These are phyloP conservation scores for Drosophila lowei DNA, from an alignment of 1,140 invertebrate species.

Conservation along the genomic window DNA sequence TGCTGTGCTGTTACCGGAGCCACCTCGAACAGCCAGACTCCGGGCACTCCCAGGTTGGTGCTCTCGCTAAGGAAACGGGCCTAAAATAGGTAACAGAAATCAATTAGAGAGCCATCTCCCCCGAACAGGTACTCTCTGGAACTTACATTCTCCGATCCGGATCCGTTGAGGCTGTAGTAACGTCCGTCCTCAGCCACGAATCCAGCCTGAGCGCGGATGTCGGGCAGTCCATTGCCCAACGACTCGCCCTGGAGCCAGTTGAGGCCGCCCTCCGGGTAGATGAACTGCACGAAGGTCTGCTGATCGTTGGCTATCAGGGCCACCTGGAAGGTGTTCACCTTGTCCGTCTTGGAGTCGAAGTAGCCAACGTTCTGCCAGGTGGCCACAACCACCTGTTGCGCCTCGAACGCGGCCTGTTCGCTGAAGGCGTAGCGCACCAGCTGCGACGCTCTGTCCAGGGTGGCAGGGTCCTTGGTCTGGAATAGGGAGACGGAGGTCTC, in stretches of 20 bases:
- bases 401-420: constrained; percentile 87
- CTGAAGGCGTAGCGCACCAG: constrained; percentile 89
- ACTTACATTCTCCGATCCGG: constrained; percentile 92
- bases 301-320: constrained; percentile 92
- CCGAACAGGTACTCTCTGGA: too few relatives aligned
- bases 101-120: not conserved
- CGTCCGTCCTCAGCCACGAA: constrained; percentile 92
- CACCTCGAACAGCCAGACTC: constrained; percentile 93
- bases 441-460: constrained; percentile 87
- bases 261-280: constrained; percentile 94
- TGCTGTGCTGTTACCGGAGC: constrained; percentile 86
- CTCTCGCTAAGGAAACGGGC: constrained; percentile 86
- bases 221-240: constrained; percentile 87
- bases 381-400: constrained; percentile 85
- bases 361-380: constrained; percentile 89
- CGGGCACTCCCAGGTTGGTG: constrained; percentile 92
- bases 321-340: constrained; percentile 85
- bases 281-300: constrained; percentile 92
- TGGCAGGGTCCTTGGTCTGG: constrained; percentile 87
- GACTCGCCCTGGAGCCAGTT: constrained; percentile 94
- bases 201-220: constrained; percentile 96
- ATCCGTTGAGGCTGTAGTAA: constrained; percentile 89
- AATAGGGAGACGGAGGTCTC: constrained; percentile 90
- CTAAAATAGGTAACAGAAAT: constrained; percentile 41
- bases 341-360: constrained; percentile 83